A percentile compares a stretch with the other conserved stretches of the same genome.
These are phyloP conservation scores for Drosophila pegasa DNA, from an alignment of 2,888 invertebrate genomes.

Conservation along the genomic window DNA sequence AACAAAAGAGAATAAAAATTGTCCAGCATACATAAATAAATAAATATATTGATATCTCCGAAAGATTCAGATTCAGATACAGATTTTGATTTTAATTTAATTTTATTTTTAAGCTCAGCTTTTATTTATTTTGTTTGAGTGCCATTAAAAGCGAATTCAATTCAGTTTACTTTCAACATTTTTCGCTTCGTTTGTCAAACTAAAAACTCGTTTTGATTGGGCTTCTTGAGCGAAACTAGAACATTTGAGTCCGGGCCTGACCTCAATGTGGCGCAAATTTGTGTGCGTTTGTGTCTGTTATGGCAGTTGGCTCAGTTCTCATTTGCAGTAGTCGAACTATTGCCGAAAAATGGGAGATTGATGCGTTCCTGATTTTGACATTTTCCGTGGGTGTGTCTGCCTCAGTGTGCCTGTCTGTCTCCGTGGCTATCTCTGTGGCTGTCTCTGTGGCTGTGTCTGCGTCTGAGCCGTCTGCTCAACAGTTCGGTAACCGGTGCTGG, in stretches of 20 bases:
- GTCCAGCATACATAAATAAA: no score
- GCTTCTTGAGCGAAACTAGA: conserved; percentile 20
- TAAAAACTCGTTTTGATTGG: conserved; percentile 70
- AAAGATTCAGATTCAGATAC: no score
- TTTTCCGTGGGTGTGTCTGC: conserved; percentile 14
- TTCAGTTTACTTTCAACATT: conserved; percentile 1
- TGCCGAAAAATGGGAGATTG: conserved; percentile 46
- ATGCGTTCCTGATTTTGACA: conserved; percentile 44
- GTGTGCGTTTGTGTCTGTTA: conserved; percentile 8
- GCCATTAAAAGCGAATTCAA: neutral
- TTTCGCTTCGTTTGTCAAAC: conserved; percentile 10
- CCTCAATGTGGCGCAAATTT: conserved; percentile 7
- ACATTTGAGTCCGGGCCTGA: neutral
- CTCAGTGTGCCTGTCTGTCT: neutral
- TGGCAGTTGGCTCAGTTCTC: conserved; percentile 19
- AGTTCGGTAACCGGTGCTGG: conserved; percentile 5
- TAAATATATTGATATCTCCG: no score
- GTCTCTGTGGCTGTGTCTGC: neutral
- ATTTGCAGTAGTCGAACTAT: conserved; percentile 25
- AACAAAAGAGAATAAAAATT: no score
- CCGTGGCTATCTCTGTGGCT: neutral
- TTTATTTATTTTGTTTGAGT: conserved; percentile 8
- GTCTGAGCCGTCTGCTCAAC: conserved; percentile 3
- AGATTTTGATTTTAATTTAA: no score
- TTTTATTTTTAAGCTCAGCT: neutral